Evolutionary conservation across 2,797 vertebrate species (phyloP), one percentile per base, ranked within the genome.

Genomic region (Phataginus tricuspis): DNA sequence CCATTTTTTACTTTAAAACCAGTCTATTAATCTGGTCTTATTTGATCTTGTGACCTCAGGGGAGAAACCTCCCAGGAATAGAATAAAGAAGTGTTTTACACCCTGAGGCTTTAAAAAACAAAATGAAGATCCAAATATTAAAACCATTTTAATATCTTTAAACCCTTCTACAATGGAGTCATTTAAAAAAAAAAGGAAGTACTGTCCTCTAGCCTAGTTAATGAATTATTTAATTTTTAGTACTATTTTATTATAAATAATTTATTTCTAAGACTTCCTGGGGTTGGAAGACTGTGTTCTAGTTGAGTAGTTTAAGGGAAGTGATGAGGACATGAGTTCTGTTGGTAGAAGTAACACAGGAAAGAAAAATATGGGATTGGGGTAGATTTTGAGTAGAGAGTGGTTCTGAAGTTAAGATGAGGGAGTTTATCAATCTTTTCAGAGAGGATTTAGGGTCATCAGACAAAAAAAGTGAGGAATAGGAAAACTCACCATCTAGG

Each of bases 61-160:
- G 34, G 96, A 95, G 82, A 97, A 97, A 88, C 34, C 71, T 96
- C 78, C 14, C 27, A 95, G 75, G 59, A 95, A 82, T 69, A 96
- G 64, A 96, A 96, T 86, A 94, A 96, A 94, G 55, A 96, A 90
- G 57, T 49, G 42, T 91, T 95, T 96, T 91, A 94, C 1, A 90
- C 95, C 74, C 45, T 91, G 49, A 97, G 45, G 53, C 75, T 96
- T 97, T 93, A 74, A 80, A 86, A 97, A 97, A 95, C 88, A 96
- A 96, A 95, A 92, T 79, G 21, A 88, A 96, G 80, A 78, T 90
- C 71, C 88, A 97, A 72, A 72, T 94, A 66, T 91, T 83, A 27
- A 63, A 92, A 72, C 39, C 29, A 86, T 72, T 79, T 79, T 92
- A 95, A 45, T 92, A 91, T 95, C 5, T 95, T 91, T 90, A 92